Base-by-base conservation (phyloP, 2,888 invertebrate genomes). In the Drosophila melanosoma region DNA sequence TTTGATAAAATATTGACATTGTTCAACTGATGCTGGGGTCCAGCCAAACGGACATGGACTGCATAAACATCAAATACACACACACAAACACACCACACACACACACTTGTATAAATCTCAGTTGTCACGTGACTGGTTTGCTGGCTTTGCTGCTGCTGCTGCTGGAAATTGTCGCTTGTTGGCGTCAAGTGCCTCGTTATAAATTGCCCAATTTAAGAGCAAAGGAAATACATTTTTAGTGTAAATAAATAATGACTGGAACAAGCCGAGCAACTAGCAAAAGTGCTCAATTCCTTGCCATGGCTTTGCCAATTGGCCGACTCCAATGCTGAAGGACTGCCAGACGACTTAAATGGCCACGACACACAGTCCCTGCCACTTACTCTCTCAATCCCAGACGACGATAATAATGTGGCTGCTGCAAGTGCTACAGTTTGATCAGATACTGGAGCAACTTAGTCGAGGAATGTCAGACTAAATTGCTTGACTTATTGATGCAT, bases 1-100 rank as follows among this genome's bases (percentile, higher is more conserved):
- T 90, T 87, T 87, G 87, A 87, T 87, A 81, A 87, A 87, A 90
- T 87, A 87, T 87, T 87, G 87, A 87, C 90, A 90, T 90, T 81
- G 90, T 85, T 82, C 66, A 85, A 74, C 83, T 87, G 78, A 78
- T 73, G 76, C 69, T 82, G 89, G 84, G 89, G 87, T 87, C 84
- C 74, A 87, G 85, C 90, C 88, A 89, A 73, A 72, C 72, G 75
- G 72, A 81, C 81, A 79, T 81, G 65, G 52, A 76, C 64, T 74
- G 61, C 67, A 79, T 68, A 70, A 62, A 69, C 69, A 74, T 49
- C 56, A 54, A 35, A 60, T 36, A 62, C 29, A 56, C 35, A 42
- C 23, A 58, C 48, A 54, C 23, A 49, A 8, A 48, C 56, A 63
- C n/a, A 17, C 11, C n/a, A 40, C 40, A 40, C 38, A n/a, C n/a